Base-by-base conservation (phyloP, 2,888 invertebrate genomes). In the Xanthostigma xanthostigma region DNA sequence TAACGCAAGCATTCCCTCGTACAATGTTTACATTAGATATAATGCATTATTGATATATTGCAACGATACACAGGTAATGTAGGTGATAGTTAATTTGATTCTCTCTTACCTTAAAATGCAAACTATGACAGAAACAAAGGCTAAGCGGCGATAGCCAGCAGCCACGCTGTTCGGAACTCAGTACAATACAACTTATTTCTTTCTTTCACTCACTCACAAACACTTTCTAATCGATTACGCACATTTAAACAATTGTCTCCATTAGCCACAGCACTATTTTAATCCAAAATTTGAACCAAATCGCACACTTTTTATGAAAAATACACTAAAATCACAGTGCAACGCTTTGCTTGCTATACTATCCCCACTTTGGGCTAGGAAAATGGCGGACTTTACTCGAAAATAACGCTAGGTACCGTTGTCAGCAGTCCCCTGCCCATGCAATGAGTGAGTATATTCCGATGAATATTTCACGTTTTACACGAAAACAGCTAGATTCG, bases 111-210 rank as follows among this genome's bases (percentile, higher is more conserved):
- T 66, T 64, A 59, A 53, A 57, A 62, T 57, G 58, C 61, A 60
- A 58, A 56, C 57, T 53, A 58, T 61, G 62, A 61, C 61, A 64
- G 67, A 65, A 67, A 67, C 66, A 67, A 67, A 68, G 67, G 48
- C 64, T 64, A 65, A 64, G 65, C 66, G 60, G 62, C 61, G 58
- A 60, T 55, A 64, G 67, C 67, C 66, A 67, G 60, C 55, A 66
- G 67, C 68, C 67, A 68, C 68, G 68, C 67, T 68, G 67, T 59
- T 66, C 61, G 59, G 58, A 61, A 62, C 59, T 60, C 61, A 60
- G 59, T 62, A 57, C 59, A 59, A 59, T 60, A 55, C 57, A 59
- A 58, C 62, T 60, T 61, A 61, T 62, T 61, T 56, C 46, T 57
- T 57, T 56, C 54, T 55, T 60, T 60, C 60, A 61, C 59, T 63